Evolutionary conservation across 2,113 vertebrate genomes (phyloP), one percentile per base, ranked within the genome.

Genomic region (Stegastes partitus): DNA sequence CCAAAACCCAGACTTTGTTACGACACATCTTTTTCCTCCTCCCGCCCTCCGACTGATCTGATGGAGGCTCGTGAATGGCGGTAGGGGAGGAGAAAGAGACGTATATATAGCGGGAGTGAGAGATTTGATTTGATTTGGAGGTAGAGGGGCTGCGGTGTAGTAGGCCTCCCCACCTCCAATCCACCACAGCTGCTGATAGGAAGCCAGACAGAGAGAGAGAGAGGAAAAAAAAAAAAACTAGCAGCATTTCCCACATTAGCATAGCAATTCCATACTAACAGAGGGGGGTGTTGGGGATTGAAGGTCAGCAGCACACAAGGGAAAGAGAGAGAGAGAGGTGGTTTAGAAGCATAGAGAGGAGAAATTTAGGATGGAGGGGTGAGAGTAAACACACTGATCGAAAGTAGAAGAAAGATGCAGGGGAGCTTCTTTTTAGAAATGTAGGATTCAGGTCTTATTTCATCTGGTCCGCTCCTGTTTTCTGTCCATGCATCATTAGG

Each of bases 351-450:
- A 47, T 21, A 62, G n/a, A 14, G 18, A 68, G 12, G 73, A 56
- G 70, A 86, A 54, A 86, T 65, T 77, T 74, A n/a, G 39, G 64
- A 26, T 49, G 21, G 37, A 68, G 57, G 42, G 11, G 39, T 63
- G 50, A 69, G 34, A 71, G 68, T 89, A 79, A 79, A 93, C 84
- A 88, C 91, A 85, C 81, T 74, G 76, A 86, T 86, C 85, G 90
- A 84, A 86, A 92, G 87, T 74, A 86, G 76, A 79, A 54, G 79
- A 83, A 90, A 95, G 94, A 95, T 94, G 94, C 90, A 93, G 93
- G 86, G 87, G 88, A 91, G 88, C 64, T 90, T 93, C 91, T 93
- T 93, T 88, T 87, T 78, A 66, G 45, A 47, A 65, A 42, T 55
- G 57, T 28, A 58, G 22, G 15, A 75, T 70, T 47, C 39, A 23